Evolutionary conservation across 1,140 invertebrate genomes (phyloP).

Genomic region (Halotydeus destructor): DNA sequence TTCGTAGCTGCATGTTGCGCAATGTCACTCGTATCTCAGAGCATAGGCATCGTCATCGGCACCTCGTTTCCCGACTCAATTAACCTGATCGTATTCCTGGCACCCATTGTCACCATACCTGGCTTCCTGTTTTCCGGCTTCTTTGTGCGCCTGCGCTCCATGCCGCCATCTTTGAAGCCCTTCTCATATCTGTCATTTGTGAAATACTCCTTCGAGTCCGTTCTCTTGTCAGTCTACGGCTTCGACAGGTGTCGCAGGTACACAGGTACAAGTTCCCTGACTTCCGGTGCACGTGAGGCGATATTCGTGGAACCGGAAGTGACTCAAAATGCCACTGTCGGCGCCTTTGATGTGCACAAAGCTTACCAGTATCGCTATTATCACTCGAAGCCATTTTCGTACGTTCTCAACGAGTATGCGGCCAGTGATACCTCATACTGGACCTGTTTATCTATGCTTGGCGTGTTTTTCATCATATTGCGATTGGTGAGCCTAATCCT

Average conservation of each 20-base stretch:
- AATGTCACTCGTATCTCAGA: background rate
- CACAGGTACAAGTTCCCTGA: no score
- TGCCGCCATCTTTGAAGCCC: constrained; percentile 52
- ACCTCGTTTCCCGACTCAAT: constrained; percentile 11
- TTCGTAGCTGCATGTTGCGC: background rate
- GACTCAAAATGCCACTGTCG: no score
- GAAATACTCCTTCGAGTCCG: constrained; percentile 76
- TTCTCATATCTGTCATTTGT: constrained; percentile 65
- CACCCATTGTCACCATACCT: constrained; percentile 71
- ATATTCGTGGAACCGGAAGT: no score
- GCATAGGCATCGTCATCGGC: constrained; percentile 1
- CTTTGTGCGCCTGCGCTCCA: constrained; percentile 80
- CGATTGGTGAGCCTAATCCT: no score
- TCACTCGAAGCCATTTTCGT: no score
- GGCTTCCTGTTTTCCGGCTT: constrained; percentile 62
- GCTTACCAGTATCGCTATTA: no score
- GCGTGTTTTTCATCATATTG: no score
- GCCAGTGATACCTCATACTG: no score
- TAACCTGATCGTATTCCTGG: constrained; percentile 54
- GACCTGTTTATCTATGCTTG: no score
- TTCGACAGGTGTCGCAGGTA: constrained; percentile 50
- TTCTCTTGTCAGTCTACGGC: constrained; percentile 74
- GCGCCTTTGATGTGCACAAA: no score
- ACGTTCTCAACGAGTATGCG: no score
- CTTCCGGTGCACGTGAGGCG: no score